Base-by-base conservation (phyloP, 2,888 invertebrate genomes). In the Patella ulyssiponensis region DNA sequence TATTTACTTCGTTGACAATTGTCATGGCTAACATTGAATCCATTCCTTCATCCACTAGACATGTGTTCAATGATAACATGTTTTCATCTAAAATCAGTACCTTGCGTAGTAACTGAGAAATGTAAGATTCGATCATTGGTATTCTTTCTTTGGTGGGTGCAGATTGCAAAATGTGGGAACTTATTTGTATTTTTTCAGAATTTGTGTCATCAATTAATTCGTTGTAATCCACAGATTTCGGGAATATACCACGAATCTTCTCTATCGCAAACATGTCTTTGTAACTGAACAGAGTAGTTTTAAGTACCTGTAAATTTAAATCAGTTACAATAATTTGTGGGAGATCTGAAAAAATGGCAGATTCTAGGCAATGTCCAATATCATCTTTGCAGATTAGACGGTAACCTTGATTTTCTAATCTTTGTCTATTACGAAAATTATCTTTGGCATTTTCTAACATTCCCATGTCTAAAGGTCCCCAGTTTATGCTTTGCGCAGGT, bases 1-100 rank as follows among this genome's bases (percentile, higher is more conserved):
- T 74, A 53, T 79, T 75, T 5, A 82, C 79, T 69, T 82, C 76
- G 20, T 75, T 79, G 20, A 79, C 81, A 72, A 80, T 79, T 27
- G 82, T 81, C 82, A 84, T 84, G 15, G 83, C 85, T n/a, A 82
- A 77, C 80, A 86, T 84, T n/a, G 86, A 86, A 73, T 86, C 86
- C 69, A 85, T 78, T 12, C 85, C 86, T 15, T 83, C 71, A 20
- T 79, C 80, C 14, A 81, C 75, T 20, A 85, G 79, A 23, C 71
- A 77, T 14, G 78, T 74, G 17, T 83, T 81, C 33, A 72, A 27
- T 0, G 79, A 74, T 11, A 85, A 56, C 7, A 75, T 69, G 11
- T 72, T 76, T 4, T 77, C 78, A 12, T 85, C 83, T 3, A 80
- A 73, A 12, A 81, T 76, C 9, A 85, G 80, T 7, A 82, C 77